Base-by-base conservation (phyloP, 2,888 invertebrate species). In the Kryphioiulus occultus region DNA sequence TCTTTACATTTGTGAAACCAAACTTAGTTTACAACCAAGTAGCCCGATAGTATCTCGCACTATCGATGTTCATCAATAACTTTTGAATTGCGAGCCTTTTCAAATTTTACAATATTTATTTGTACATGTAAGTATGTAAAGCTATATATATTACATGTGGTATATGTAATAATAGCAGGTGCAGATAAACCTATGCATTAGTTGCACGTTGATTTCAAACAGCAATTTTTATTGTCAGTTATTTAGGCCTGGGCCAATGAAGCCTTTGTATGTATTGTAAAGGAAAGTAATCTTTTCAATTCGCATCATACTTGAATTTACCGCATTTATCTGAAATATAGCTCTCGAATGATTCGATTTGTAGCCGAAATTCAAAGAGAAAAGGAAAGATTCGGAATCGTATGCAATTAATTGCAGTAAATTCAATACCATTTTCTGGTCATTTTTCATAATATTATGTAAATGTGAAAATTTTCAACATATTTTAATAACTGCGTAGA, bases 141-240 rank as follows among this genome's bases (percentile, higher is more conserved):
- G 59, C 59, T 59, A 59, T 59, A 59, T 59, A 59, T 59, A 59
- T 59, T 59, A 59, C 59, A 59, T 59, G 22, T 59, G 59, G 19
- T 59, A 59, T 59, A 59, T 59, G n/a, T 59, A 59, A 59, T 47
- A 47, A 47, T 59, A n/a, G 59, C n/a, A 59, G 59, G 19, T 59
- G 59, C 59, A 59, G n/a, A 59, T 59, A n/a, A 59, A 59, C 59
- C 59, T 59, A 59, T 59, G 59, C 59, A 59, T 59, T 59, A 59
- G n/a, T 53, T 59, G 59, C 59, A n/a, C n/a, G 59, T 22, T 19
- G 3, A 3, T 59, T 59, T 59, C 59, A 59, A 59, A 59, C 59
- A 59, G 59, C 19, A 59, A 59, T 19, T 19, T 59, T 19, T 17
- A 47, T 7, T 42, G n/a, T n/a, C 17, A 17, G 47, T 47, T 12